Conservation (phyloP, 2,113 vertebrate species). For the Eubucco bourcierii region DNA sequence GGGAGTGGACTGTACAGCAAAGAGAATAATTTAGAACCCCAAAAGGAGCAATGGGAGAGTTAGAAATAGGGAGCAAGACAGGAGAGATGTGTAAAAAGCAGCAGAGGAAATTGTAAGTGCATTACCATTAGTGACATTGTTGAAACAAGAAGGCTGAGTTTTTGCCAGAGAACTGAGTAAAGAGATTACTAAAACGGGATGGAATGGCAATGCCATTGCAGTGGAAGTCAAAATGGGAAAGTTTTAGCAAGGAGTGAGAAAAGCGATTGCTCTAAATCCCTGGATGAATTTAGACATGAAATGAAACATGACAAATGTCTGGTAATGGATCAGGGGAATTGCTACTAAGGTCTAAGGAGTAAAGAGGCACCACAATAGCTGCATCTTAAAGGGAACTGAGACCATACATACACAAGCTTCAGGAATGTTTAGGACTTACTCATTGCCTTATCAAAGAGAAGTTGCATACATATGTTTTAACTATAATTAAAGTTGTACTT, state of each 20-base stretch:
- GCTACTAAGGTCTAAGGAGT: neutral
- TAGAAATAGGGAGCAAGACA: neutral
- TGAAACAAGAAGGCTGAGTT: constrained; percentile 24
- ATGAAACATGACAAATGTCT: neutral
- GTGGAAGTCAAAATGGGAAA: neutral
- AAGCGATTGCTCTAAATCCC: neutral
- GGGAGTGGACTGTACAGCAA: neutral
- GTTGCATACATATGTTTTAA: neutral
- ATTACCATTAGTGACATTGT: neutral
- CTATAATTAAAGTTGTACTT: neutral
- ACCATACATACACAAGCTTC: neutral
- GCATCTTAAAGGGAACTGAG: neutral
- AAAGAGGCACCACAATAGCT: neutral
- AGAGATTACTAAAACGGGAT: neutral
- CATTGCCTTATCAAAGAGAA: neutral
- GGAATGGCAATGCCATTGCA: neutral
- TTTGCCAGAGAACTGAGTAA: neutral
- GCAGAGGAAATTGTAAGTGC: neutral
- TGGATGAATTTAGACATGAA: neutral
- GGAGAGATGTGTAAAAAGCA: neutral
- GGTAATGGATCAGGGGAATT: neutral
- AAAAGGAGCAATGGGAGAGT: neutral
- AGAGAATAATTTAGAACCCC: neutral
- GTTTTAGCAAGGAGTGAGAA: neutral
- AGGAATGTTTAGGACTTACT: neutral